Conservation (phyloP, 2,113 vertebrate genomes). For the Pungitius pungitius region DNA sequence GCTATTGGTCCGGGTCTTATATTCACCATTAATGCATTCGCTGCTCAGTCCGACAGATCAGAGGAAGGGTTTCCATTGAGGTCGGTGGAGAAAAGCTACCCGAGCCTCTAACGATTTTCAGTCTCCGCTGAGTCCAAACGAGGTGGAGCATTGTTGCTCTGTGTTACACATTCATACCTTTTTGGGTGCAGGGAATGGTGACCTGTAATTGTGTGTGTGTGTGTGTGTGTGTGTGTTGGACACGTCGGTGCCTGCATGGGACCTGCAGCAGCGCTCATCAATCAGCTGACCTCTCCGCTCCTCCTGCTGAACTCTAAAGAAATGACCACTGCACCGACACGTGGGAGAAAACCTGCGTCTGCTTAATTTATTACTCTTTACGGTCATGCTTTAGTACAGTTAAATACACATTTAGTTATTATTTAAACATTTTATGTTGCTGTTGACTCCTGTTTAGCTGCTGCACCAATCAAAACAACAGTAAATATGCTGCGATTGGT, state of each 20-base stretch:
- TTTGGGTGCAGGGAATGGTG: slow-evolving; percentile 11
- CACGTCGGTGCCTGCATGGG: slow-evolving; percentile 43
- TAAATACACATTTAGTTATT: background rate
- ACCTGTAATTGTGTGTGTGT: slow-evolving; percentile 42
- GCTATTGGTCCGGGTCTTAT: background rate
- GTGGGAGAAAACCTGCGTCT: background rate
- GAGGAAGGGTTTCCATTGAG: background rate
- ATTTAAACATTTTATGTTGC: background rate
- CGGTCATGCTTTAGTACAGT: background rate
- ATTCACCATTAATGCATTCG: background rate
- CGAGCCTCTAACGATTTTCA: too few relatives aligned
- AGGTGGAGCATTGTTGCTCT: too few relatives aligned
- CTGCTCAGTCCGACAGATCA: background rate
- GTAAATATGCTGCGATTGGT: background rate
- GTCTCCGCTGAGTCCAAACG: background rate
- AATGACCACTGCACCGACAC: background rate
- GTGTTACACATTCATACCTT: slow-evolving; percentile 41
- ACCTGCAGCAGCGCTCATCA: slow-evolving; percentile 45
- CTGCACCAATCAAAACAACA: background rate
- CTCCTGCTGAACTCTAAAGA: background rate
- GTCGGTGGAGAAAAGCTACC: too few relatives aligned
- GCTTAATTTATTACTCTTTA: background rate
- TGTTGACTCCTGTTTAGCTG: background rate
- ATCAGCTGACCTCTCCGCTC: slow-evolving; percentile 53
- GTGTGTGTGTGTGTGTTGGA: slow-evolving; percentile 27